Evolutionary conservation across 2,888 invertebrate genomes (phyloP).

Genomic region (Nipponacmea schrenckii): DNA sequence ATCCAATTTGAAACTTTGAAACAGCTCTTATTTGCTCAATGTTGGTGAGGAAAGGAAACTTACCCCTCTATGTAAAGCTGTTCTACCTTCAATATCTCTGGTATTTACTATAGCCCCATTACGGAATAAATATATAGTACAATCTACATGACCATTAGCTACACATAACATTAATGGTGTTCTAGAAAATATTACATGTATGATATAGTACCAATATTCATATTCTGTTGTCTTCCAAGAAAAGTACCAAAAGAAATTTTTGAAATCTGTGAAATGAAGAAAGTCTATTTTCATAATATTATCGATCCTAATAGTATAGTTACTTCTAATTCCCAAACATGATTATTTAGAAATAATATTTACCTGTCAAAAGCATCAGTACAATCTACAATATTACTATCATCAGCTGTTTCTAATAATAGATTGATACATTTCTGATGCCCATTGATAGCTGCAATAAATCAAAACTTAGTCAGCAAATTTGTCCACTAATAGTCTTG

Average conservation of each 20-base stretch:
- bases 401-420: slow-evolving; percentile 69
- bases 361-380: slow-evolving; percentile 64
- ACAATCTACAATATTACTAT: slow-evolving; percentile 64
- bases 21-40: too few relatives aligned
- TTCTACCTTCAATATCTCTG: slow-evolving; percentile 72
- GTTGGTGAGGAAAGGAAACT: too few relatives aligned
- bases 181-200: slow-evolving; percentile 56
- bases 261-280: too few relatives aligned
- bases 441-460: slow-evolving; percentile 70
- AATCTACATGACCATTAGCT: slow-evolving; percentile 72
- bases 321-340: too few relatives aligned
- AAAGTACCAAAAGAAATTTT: too few relatives aligned
- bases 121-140: slow-evolving; percentile 71
- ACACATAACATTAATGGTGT: slow-evolving; percentile 75
- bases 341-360: neutral
- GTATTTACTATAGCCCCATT: slow-evolving; percentile 73
- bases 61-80: slow-evolving; percentile 74
- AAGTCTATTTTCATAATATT: too few relatives aligned
- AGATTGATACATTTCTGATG: slow-evolving; percentile 72
- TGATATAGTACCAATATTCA: neutral
- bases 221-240: too few relatives aligned
- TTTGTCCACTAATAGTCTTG: too few relatives aligned
- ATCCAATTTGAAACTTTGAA: too few relatives aligned
- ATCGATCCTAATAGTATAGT: too few relatives aligned
- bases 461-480: too few relatives aligned